Conservation (phyloP, 2,113 vertebrate genomes). For the Pungitius pungitius region DNA sequence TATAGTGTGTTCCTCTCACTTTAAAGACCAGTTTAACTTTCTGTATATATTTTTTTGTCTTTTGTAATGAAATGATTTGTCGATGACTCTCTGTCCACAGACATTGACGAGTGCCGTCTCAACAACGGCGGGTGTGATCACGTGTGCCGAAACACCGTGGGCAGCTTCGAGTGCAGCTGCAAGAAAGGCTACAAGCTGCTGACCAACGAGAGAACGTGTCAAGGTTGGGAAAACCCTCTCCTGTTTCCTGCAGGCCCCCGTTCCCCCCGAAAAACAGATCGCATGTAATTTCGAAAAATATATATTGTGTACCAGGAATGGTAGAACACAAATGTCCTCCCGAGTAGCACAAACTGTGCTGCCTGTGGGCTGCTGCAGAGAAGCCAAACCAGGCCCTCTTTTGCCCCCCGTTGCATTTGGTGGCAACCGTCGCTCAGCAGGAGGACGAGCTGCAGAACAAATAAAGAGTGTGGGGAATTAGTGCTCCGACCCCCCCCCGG, state of each 20-base stretch:
- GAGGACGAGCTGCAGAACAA: conserved; percentile 65
- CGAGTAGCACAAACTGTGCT: neutral
- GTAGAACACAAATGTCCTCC: conserved; percentile 3
- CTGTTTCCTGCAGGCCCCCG: too few species aligned
- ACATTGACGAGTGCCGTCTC: conserved; percentile 94
- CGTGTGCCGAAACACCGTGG: conserved; percentile 96
- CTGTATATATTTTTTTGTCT: conserved; percentile 5
- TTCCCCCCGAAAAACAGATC: too few species aligned
- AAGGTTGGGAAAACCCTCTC: conserved; percentile 83
- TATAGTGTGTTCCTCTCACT: neutral
- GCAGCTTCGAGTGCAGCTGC: conserved; percentile 98
- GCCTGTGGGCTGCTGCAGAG: conserved; percentile 13
- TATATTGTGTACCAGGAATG: too few species aligned
- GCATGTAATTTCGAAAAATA: too few species aligned
- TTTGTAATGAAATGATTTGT: conserved; percentile 20
- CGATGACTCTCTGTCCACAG: conserved; percentile 71
- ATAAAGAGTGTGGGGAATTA: conserved; percentile 75
- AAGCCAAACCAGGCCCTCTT: conserved; percentile 39
- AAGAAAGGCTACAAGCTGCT: conserved; percentile 97
- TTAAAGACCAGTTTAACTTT: neutral
- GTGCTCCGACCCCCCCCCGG: neutral
- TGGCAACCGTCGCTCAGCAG: conserved; percentile 64
- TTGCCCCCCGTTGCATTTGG: conserved; percentile 57
- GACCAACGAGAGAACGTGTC: conserved; percentile 96
- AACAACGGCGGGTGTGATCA: conserved; percentile 98